These are phyloP conservation scores for Tokudaia muenninki DNA, from an alignment of 2,797 vertebrate species.

Conservation along the genomic window DNA sequence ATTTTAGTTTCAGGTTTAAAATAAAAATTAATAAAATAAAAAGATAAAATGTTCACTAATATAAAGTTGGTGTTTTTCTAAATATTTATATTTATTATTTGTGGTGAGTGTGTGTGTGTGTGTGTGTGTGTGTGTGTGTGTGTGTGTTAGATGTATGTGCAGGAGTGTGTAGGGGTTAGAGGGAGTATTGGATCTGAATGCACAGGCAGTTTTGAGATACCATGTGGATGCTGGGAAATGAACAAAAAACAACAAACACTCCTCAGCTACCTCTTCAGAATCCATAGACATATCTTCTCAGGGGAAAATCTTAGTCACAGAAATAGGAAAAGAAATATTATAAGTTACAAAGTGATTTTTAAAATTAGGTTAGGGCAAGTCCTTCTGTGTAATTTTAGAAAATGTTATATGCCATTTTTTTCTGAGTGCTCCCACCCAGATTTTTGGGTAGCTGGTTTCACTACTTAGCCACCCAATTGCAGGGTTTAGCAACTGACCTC, in stretches of 20 bases:
- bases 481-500: not conserved
- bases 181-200: not conserved
- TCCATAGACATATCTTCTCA: not conserved
- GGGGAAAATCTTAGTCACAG: not conserved
- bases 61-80: not conserved
- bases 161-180: not conserved
- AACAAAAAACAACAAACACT: not conserved
- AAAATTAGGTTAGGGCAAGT: not conserved
- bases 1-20: not conserved
- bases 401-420: not conserved
- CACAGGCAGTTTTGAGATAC: not conserved
- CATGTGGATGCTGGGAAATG: not conserved
- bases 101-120: not conserved
- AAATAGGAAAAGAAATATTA: not conserved
- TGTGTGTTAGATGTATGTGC: not conserved
- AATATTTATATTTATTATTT: not conserved
- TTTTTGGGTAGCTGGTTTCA: conserved; percentile 20
- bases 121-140: not conserved
- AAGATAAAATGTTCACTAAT: not conserved
- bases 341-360: conserved; percentile 31
- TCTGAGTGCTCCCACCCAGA: not conserved
- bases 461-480: not conserved
- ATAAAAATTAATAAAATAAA: not conserved
- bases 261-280: too few relatives aligned
- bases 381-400: not conserved